Percentiles rank a stretch among this genome's conserved stretches.
Conservation (phyloP, 2,113 vertebrate genomes). For the Petrocephalus zakoni region DNA sequence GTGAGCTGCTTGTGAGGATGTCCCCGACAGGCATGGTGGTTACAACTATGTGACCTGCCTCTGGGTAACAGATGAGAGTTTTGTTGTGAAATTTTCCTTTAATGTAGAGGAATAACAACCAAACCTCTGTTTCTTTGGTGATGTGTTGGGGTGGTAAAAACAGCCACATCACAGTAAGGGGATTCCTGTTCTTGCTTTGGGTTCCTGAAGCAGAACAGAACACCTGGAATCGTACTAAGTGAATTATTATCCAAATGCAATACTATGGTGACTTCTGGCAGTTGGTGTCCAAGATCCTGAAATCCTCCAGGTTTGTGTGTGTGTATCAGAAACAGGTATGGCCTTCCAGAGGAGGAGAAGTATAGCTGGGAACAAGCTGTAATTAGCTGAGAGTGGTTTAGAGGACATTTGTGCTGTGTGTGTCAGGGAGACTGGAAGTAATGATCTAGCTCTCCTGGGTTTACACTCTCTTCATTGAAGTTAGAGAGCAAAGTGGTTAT, state of each 20-base stretch:
- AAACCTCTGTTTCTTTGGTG: not conserved
- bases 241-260: not conserved
- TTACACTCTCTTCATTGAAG: not conserved
- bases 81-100: too few species aligned
- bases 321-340: not conserved
- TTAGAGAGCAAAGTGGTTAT: not conserved
- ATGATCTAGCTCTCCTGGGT: not conserved
- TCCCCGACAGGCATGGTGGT: not conserved
- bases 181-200: not conserved
- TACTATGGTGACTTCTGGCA: not conserved
- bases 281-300: not conserved
- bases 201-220: not conserved
- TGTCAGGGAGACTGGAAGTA: not conserved
- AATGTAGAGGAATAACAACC: too few species aligned
- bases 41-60: not conserved
- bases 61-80: too few species aligned
- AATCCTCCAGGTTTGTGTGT: not conserved
- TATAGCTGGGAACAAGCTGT: not conserved
- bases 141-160: not conserved
- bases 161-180: not conserved
- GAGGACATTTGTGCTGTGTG: not conserved
- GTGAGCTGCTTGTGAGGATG: not conserved
- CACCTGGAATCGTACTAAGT: not conserved
- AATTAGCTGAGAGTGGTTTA: not conserved
- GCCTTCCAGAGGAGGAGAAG: not conserved